Conservation (phyloP, 2,113 vertebrate species). For the Galemys pyrenaicus region DNA sequence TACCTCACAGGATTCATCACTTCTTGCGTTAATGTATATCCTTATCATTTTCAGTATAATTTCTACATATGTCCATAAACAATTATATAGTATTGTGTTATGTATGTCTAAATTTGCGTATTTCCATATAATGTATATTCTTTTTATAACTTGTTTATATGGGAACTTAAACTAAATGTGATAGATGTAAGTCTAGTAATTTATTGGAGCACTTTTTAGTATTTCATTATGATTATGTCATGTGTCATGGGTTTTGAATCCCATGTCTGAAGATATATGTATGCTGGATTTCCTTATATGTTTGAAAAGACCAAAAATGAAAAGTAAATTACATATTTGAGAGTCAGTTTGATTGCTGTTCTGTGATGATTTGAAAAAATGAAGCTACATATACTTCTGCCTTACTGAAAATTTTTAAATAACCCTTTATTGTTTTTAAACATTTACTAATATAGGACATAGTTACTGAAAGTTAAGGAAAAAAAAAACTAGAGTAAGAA, state of each 20-base stretch:
- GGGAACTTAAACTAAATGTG: neutral
- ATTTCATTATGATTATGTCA: neutral
- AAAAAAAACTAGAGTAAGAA: neutral
- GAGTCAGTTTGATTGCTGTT: neutral
- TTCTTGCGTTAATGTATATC: neutral
- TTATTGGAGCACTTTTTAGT: neutral
- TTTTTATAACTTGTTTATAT: neutral
- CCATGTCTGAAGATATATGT: neutral
- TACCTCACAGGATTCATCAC: neutral
- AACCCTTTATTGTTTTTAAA: neutral
- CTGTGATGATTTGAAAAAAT: neutral
- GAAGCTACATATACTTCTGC: neutral
- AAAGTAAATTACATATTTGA: constrained; percentile 16
- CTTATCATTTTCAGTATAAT: neutral
- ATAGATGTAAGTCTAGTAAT: neutral
- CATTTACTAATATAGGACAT: neutral
- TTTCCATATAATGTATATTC: neutral
- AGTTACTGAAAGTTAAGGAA: constrained; percentile 29
- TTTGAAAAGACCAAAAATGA: constrained; percentile 15
- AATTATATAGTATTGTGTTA: neutral
- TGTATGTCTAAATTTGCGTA: neutral
- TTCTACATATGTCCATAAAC: neutral
- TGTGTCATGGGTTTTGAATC: neutral
- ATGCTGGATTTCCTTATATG: neutral
- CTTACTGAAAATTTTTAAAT: constrained; percentile 7